A percentile compares a stretch with the other conserved stretches of the same genome.
These are phyloP conservation scores for Valencia hispanica DNA, from an alignment of 2,797 vertebrate species.

Conservation along the genomic window DNA sequence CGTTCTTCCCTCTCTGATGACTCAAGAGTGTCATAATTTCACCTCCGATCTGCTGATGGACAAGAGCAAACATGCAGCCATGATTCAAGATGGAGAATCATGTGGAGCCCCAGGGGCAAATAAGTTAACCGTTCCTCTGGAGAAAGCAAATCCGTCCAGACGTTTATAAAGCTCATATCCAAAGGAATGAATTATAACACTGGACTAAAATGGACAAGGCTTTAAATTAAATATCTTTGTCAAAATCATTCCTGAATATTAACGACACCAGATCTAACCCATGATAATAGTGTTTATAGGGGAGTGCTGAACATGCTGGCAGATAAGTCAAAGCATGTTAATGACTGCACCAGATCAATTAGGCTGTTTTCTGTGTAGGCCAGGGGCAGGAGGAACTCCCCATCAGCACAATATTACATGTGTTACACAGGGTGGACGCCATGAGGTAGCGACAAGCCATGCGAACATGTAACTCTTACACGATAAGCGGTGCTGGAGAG, in stretches of 20 bases:
- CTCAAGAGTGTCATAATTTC: conserved; percentile 49
- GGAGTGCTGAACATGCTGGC: conserved; percentile 38
- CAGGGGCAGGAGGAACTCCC: conserved; percentile 16
- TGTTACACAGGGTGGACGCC: neutral
- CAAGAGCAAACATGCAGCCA: conserved; percentile 63
- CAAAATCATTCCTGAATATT: neutral
- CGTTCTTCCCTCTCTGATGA: conserved; percentile 36
- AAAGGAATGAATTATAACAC: neutral
- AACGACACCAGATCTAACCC: conserved; percentile 24
- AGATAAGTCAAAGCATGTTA: conserved; percentile 40
- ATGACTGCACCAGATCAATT: conserved; percentile 60
- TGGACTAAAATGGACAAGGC: neutral
- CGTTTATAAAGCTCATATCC: neutral
- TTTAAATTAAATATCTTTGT: neutral
- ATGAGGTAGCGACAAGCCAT: neutral
- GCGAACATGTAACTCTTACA: neutral
- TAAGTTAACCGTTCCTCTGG: neutral
- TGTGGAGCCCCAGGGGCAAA: conserved; percentile 10
- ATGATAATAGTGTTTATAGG: conserved; percentile 28
- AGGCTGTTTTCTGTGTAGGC: conserved; percentile 20
- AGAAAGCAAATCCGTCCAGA: neutral
- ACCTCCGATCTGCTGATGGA: conserved; percentile 39
- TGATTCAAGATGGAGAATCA: conserved; percentile 19
- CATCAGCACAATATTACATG: neutral
- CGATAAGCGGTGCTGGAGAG: neutral